Evolutionary conservation across 2,888 invertebrate species (phyloP), one percentile per base, ranked within the genome.

Genomic region (Hypolimnas misippus): DNA sequence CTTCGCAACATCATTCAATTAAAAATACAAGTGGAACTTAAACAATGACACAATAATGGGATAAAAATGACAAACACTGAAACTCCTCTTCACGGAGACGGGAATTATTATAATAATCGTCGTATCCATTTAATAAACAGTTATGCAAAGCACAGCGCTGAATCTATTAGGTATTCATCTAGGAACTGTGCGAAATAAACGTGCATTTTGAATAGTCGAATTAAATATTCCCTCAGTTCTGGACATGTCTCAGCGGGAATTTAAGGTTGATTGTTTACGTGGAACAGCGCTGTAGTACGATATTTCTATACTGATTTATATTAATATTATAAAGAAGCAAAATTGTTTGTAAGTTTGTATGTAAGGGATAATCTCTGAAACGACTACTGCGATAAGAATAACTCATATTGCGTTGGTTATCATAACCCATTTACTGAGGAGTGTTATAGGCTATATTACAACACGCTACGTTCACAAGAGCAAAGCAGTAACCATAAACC

Each of bases 81-180:
- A 69, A 68, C 25, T 62, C 66, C 68, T 44, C 62, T 62, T 62
- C 62, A 40, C 17, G 54, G 52, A 31, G 8, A 57, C 38, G n/a
- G 12, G 52, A 33, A 53, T 49, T 50, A 25, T 25, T 25, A 2
- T 25, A 2, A 25, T 25, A 16, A 57, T 54, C 35, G 17, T 25
- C 33, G 29, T 29, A 50, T 57, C 46, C 46, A 49, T 49, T 57
- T 57, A 63, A 63, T 50, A 63, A 57, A 63, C 62, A 63, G 62
- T 63, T 63, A 63, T 63, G 57, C 62, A 54, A 57, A 63, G 53
- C 57, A 62, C 62, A 63, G 54, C 38, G 56, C 56, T 54, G 17
- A 16, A 46, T 21, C 46, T 53, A 63, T 63, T 63, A 57, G 19
- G 53, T 57, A 62, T 62, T 62, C 62, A 62, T 62, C 62, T 53